A percentile compares a stretch with the other conserved stretches of the same genome.
These are phyloP conservation scores for Platyura marginata DNA, from an alignment of 1,140 invertebrate species.

Conservation along the genomic window DNA sequence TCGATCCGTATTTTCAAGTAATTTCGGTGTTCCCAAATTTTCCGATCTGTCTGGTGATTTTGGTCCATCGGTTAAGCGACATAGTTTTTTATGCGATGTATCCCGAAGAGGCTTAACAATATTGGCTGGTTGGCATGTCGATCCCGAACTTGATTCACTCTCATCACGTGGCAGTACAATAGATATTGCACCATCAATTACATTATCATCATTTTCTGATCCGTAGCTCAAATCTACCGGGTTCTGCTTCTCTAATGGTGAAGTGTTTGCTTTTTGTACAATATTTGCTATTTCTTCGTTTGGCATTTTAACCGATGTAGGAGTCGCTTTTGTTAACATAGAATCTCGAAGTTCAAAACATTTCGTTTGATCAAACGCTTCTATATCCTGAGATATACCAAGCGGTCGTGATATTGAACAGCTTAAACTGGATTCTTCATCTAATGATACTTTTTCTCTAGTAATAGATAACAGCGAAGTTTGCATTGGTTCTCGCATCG, in stretches of 20 bases:
- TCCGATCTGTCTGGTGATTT: background rate
- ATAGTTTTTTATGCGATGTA: constrained; percentile 15
- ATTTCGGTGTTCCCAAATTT: background rate
- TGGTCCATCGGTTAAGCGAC: constrained; percentile 7
- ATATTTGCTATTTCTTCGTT: constrained; percentile 22
- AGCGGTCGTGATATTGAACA: constrained; percentile 57
- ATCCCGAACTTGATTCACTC: constrained; percentile 21
- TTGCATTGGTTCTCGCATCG: constrained; percentile 15
- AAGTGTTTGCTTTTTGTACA: constrained; percentile 32
- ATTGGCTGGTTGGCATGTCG: constrained; percentile 12
- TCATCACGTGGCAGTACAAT: constrained; percentile 16
- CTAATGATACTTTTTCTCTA: constrained; percentile 38
- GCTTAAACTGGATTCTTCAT: constrained; percentile 59
- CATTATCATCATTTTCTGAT: constrained; percentile 18
- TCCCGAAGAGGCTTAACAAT: constrained; percentile 18
- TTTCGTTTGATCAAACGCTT: constrained; percentile 33
- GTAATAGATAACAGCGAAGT: constrained; percentile 28
- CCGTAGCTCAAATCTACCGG: constrained; percentile 30
- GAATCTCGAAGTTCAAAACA: constrained; percentile 5
- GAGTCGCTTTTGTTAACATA: constrained; percentile 7
- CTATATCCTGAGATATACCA: constrained; percentile 53
- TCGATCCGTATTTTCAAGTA: constrained; percentile 14
- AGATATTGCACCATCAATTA: constrained; percentile 19
- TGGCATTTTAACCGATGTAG: constrained; percentile 23
- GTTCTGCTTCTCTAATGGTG: constrained; percentile 37